Evolutionary conservation across 2,797 vertebrate species (phyloP).

Genomic region (Orientallactaga sibirica): DNA sequence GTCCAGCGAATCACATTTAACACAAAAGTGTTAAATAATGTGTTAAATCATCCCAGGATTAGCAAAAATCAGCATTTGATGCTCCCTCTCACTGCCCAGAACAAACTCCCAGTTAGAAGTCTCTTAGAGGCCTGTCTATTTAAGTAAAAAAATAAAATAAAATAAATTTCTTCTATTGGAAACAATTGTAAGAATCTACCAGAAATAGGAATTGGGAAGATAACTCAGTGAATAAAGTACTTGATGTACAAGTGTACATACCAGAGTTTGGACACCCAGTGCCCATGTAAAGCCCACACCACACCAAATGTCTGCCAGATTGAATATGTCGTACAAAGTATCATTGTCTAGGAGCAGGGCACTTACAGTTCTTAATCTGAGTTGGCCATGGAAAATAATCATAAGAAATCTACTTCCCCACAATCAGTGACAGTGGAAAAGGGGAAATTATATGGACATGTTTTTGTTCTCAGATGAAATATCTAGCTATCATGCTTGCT

Average conservation of each 20-base stretch:
- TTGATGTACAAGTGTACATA: too few relatives aligned
- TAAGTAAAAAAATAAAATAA: background rate
- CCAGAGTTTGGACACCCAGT: too few relatives aligned
- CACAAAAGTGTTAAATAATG: background rate
- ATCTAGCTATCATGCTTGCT: conserved; percentile 76
- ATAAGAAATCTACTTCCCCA: background rate
- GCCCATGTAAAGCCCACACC: too few relatives aligned
- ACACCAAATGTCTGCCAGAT: background rate
- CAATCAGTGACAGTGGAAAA: background rate
- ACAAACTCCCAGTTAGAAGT: background rate
- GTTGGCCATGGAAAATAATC: conserved; percentile 34
- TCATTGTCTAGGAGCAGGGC: background rate
- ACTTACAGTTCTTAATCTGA: background rate
- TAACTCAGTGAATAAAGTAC: too few relatives aligned
- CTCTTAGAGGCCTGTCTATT: background rate
- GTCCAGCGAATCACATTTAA: background rate
- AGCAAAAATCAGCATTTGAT: background rate
- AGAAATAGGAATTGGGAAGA: too few relatives aligned
- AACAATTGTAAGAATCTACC: background rate
- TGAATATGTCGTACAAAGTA: background rate
- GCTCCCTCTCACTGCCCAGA: background rate
- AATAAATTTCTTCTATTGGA: background rate
- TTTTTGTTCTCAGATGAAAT: conserved; percentile 78
- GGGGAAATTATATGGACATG: background rate
- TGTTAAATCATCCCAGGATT: too few relatives aligned